Percentiles rank a stretch among this genome's conserved stretches.
These are phyloP conservation scores for Tetanocera ferruginea DNA, from an alignment of 2,888 invertebrate genomes.

Conservation along the genomic window DNA sequence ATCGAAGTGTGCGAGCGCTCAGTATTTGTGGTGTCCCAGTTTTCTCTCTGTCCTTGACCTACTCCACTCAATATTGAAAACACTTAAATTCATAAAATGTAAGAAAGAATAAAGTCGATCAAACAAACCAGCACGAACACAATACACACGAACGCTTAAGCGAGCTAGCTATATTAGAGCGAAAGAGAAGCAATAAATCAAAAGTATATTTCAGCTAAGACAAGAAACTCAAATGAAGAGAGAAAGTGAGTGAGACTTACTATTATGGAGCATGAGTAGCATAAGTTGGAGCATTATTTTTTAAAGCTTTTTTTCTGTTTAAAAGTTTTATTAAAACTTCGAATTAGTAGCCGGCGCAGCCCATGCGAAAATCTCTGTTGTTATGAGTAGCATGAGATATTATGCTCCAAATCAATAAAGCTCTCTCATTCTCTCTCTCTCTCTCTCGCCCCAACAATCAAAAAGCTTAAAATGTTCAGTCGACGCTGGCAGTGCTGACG, in stretches of 20 bases:
- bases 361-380: not conserved
- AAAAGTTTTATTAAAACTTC: not conserved
- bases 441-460: not conserved
- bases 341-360: conserved; percentile 5
- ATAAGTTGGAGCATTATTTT: conserved; percentile 8
- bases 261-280: not conserved
- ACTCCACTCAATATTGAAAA: conserved; percentile 65
- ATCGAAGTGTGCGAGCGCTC: conserved; percentile 33
- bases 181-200: conserved; percentile 17
- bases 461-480: conserved; percentile 18
- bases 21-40: conserved; percentile 63
- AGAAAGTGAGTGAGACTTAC: not conserved
- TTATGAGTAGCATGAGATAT: not conserved
- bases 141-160: conserved; percentile 1
- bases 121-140: conserved; percentile 25
- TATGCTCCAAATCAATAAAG: conserved; percentile 21
- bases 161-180: not conserved
- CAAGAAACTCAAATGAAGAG: not conserved
- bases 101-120: conserved; percentile 38
- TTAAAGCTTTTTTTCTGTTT: not conserved
- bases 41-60: conserved; percentile 70
- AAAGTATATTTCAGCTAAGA: conserved; percentile 20
- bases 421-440: conserved; percentile 19
- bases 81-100: conserved; percentile 41
- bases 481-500: conserved; percentile 34